A percentile compares a stretch with the other conserved stretches of the same genome.
Conservation (phyloP, 2,113 vertebrate species). For the Corydoras sp. region DNA sequence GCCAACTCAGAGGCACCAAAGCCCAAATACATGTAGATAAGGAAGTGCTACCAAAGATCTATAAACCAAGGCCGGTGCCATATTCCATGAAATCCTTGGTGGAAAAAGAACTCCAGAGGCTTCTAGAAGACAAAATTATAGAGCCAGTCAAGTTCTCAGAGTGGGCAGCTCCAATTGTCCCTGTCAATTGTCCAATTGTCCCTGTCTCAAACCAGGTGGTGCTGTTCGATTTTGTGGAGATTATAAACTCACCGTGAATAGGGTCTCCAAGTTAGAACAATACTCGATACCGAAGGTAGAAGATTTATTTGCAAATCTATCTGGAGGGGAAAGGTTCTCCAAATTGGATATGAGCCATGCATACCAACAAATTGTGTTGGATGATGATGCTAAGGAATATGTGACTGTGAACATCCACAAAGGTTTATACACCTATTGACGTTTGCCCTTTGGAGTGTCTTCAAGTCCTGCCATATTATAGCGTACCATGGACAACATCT, state of each 20-base stretch:
- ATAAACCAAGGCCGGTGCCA: slow-evolving; percentile 8
- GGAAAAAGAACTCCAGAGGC: slow-evolving; percentile 11
- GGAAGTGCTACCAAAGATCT: background rate
- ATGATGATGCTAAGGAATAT: slow-evolving; percentile 23
- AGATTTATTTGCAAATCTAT: background rate
- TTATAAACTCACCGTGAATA: slow-evolving; percentile 26
- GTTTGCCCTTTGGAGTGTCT: slow-evolving; percentile 21
- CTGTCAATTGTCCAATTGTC: background rate
- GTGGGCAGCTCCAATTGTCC: slow-evolving; percentile 16
- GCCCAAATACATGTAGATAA: background rate
- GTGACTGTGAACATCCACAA: slow-evolving; percentile 29
- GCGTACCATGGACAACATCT: background rate
- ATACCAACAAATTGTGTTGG: slow-evolving; percentile 33
- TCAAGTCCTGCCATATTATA: slow-evolving; percentile 17
- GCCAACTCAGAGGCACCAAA: background rate
- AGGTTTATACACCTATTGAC: slow-evolving; percentile 14
- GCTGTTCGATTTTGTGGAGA: slow-evolving; percentile 5
- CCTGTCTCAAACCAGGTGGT: slow-evolving; percentile 9
- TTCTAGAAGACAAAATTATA: slow-evolving; percentile 23
- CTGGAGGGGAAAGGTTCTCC: background rate
- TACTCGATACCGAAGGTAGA: background rate
- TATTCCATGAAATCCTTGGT: slow-evolving; percentile 21
- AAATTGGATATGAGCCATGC: slow-evolving; percentile 3
- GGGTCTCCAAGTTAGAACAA: background rate
- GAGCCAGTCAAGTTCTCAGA: slow-evolving; percentile 20